These are phyloP conservation scores for Okapia johnstoni DNA, from an alignment of 2,113 vertebrate species.

Conservation along the genomic window DNA sequence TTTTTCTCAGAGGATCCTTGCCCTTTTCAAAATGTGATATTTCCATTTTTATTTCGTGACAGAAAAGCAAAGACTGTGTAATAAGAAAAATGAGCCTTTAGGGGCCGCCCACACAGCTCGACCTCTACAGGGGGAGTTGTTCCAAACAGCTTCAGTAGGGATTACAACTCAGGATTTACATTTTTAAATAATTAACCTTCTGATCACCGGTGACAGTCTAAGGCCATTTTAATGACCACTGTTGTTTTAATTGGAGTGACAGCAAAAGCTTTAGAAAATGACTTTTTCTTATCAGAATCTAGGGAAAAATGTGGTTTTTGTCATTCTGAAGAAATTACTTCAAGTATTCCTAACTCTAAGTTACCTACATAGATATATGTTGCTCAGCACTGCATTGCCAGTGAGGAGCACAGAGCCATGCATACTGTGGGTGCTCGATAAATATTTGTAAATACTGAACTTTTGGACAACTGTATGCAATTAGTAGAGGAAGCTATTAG, in stretches of 20 bases:
- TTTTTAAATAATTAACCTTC: constrained; percentile 69
- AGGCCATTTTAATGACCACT: constrained; percentile 47
- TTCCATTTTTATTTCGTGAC: constrained; percentile 69
- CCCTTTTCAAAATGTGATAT: constrained; percentile 62
- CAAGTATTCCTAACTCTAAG: background rate
- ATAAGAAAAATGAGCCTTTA: constrained; percentile 73
- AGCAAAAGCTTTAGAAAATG: background rate
- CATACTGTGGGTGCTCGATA: background rate
- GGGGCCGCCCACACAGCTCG: constrained; percentile 75
- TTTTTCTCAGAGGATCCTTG: constrained; percentile 31
- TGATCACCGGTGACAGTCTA: constrained; percentile 40
- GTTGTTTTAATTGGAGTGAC: constrained; percentile 46
- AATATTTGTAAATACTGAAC: background rate
- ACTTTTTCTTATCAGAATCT: background rate
- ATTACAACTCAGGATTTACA: constrained; percentile 63
- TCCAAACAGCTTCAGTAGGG: constrained; percentile 39
- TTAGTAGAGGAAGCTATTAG: background rate
- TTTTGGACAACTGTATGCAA: background rate
- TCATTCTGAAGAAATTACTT: background rate
- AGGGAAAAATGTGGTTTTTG: background rate
- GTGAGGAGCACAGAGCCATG: background rate
- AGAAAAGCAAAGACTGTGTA: constrained; percentile 63
- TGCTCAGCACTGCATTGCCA: background rate
- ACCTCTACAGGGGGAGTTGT: constrained; percentile 46
- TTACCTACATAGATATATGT: background rate